Percentiles rank a stretch among this genome's conserved stretches.
Evolutionary conservation across 2,113 vertebrate species (phyloP).

Genomic region (Rhipidura dahli): DNA sequence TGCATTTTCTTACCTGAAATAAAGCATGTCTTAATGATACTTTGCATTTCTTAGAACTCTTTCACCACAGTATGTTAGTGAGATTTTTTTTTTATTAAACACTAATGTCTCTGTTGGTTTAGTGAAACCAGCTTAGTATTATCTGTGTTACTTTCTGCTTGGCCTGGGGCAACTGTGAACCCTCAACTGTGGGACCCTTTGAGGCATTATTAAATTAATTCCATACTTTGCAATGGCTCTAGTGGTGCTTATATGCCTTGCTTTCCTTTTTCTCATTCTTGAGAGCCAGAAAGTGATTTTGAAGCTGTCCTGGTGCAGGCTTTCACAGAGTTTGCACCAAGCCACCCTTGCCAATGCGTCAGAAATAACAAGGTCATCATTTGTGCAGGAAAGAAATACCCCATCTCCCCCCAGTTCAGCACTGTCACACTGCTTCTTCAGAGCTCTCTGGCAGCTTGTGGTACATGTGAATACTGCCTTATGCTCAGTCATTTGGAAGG

Average conservation of each 20-base stretch:
- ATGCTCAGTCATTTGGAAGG: background rate
- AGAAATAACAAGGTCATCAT: background rate
- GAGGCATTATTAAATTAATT: background rate
- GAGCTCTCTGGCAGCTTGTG: background rate
- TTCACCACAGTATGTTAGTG: background rate
- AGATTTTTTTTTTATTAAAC: background rate
- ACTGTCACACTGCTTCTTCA: background rate
- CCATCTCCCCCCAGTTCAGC: background rate
- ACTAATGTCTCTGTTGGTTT: background rate
- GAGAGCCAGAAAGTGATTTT: background rate
- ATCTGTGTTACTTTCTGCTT: background rate
- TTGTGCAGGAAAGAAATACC: background rate
- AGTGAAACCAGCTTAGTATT: background rate
- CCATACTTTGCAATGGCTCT: background rate
- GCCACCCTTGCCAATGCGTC: background rate
- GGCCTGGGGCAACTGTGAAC: background rate
- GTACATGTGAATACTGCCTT: background rate
- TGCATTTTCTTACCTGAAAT: background rate
- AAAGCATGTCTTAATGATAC: background rate
- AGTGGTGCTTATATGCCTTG: background rate
- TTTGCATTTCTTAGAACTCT: background rate
- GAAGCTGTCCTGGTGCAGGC: background rate
- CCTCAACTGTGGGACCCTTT: background rate
- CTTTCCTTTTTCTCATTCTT: background rate
- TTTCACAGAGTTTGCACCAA: background rate